A percentile compares a stretch with the other conserved stretches of the same genome.
Conservation (phyloP, 2,888 invertebrate genomes). For the Yponomeuta evonymella region DNA sequence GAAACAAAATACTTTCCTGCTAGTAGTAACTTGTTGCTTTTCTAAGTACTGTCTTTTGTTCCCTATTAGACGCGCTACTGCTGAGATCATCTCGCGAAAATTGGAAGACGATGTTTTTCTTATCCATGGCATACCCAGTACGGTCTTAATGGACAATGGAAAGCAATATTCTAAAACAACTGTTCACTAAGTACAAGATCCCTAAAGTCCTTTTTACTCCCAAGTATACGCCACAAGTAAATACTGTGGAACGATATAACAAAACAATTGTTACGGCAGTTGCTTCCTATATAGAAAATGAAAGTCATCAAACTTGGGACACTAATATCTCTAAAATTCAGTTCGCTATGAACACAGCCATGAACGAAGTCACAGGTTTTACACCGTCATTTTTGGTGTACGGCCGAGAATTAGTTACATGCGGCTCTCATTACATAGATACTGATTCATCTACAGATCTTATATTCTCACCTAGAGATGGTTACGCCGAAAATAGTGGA, state of each 20-base stretch:
- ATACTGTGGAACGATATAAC: too few relatives aligned
- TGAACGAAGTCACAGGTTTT: conserved; percentile 26
- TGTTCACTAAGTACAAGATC: conserved; percentile 26
- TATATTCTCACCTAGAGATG: conserved; percentile 15
- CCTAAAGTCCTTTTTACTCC: conserved; percentile 16
- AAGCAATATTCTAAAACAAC: conserved; percentile 8
- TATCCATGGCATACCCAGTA: conserved; percentile 29
- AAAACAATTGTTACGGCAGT: conserved; percentile 24
- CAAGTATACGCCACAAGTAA: too few relatives aligned
- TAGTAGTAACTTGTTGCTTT: conserved; percentile 26
- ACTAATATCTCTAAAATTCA: conserved; percentile 18
- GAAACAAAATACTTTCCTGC: conserved; percentile 21
- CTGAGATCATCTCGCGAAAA: conserved; percentile 16
- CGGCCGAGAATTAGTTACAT: conserved; percentile 24
- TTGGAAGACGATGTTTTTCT: conserved; percentile 24
- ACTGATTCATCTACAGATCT: not conserved
- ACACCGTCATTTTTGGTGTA: conserved; percentile 25
- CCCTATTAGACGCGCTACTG: conserved; percentile 18
- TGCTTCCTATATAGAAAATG: conserved; percentile 23
- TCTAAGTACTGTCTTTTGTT: conserved; percentile 23
- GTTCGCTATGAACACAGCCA: conserved; percentile 27
- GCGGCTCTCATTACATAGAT: conserved; percentile 14
- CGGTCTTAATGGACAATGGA: conserved; percentile 29
- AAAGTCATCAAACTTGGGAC: conserved; percentile 28
- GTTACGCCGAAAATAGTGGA: conserved; percentile 16